Conservation (phyloP, 2,797 vertebrate species). For the Notoglanidium macrostoma region DNA sequence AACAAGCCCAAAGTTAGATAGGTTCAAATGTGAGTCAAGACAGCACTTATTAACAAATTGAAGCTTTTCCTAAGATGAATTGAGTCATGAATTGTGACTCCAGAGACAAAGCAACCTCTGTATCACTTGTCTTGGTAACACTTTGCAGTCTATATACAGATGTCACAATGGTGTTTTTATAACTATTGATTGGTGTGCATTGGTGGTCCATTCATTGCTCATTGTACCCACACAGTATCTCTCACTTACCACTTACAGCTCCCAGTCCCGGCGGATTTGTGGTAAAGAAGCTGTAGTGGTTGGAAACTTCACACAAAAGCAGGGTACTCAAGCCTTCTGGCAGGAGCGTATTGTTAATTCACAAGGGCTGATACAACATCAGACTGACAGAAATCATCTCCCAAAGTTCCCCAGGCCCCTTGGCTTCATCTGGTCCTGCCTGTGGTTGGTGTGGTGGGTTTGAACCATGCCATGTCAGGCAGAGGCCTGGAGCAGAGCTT, state of each 20-base stretch:
- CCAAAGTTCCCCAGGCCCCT: slow-evolving; percentile 12
- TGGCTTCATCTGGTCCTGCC: slow-evolving; percentile 26
- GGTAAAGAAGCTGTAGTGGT: slow-evolving; percentile 25
- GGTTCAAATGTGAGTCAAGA: background rate
- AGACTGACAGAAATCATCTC: slow-evolving; percentile 37
- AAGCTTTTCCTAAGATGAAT: no score
- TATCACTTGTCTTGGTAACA: slow-evolving; percentile 58
- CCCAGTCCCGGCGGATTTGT: background rate
- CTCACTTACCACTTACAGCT: background rate
- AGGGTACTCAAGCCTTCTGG: slow-evolving; percentile 6
- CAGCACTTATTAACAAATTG: background rate
- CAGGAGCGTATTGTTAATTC: slow-evolving; percentile 29
- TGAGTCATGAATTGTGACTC: background rate
- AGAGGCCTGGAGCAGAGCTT: slow-evolving; percentile 67
- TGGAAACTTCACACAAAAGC: background rate
- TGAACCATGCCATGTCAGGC: slow-evolving; percentile 64
- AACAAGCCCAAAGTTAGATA: slow-evolving; percentile 3
- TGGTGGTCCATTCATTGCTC: slow-evolving; percentile 26
- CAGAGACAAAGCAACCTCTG: slow-evolving; percentile 58
- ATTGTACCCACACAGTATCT: slow-evolving; percentile 9
- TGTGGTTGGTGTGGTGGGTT: slow-evolving; percentile 62
- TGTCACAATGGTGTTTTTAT: slow-evolving; percentile 52
- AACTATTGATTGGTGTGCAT: slow-evolving; percentile 57
- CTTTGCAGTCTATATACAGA: slow-evolving; percentile 31
- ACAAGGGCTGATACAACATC: slow-evolving; percentile 5